Conservation (phyloP, 2,888 invertebrate species). For the Phyto melanocephala region DNA sequence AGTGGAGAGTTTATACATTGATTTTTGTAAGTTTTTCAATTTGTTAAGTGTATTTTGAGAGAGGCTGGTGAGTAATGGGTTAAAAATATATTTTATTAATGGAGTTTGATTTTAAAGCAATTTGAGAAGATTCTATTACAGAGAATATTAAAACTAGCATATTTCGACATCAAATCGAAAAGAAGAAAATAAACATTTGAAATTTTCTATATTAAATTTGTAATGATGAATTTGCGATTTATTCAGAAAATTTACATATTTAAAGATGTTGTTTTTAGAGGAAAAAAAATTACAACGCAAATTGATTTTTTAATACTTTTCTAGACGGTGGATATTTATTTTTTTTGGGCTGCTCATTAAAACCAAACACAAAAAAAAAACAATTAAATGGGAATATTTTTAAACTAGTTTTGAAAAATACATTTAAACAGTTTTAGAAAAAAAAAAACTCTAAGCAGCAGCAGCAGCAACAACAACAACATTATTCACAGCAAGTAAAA, state of each 20-base stretch:
- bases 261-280: too few species aligned
- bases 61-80: too few species aligned
- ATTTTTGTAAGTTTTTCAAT: slow-evolving; percentile 1
- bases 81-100: too few species aligned
- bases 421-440: background rate
- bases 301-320: background rate
- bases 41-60: background rate
- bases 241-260: too few species aligned
- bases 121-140: too few species aligned
- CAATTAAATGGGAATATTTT: slow-evolving; percentile 39
- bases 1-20: background rate
- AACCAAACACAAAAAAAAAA: slow-evolving; percentile 18
- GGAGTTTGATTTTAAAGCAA: too few species aligned
- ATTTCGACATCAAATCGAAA: too few species aligned
- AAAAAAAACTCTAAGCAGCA: slow-evolving; percentile 2
- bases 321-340: background rate
- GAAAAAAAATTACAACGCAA: background rate
- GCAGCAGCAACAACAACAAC: background rate
- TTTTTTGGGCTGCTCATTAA: slow-evolving; percentile 13
- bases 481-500: slow-evolving; percentile 7
- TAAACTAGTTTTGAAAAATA: slow-evolving; percentile 57
- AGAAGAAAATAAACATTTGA: too few species aligned
- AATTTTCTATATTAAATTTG: too few species aligned
- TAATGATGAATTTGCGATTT: too few species aligned
- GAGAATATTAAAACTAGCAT: too few species aligned